Conservation (phyloP, 2,113 vertebrate species). For the Marmota flaviventris region DNA sequence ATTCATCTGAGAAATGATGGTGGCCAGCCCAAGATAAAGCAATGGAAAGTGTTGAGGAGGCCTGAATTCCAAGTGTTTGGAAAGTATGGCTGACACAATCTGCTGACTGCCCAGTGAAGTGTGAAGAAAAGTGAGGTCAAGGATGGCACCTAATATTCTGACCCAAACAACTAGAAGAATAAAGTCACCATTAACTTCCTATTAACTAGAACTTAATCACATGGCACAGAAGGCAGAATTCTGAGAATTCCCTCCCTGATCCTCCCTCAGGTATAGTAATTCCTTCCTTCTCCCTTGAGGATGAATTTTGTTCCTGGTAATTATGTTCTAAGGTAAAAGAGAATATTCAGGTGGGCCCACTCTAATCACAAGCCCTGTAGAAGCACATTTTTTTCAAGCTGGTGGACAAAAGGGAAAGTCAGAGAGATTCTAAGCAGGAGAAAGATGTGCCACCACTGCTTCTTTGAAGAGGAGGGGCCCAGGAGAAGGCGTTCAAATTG, state of each 20-base stretch:
- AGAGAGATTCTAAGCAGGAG: neutral
- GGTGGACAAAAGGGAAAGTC: neutral
- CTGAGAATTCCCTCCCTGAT: neutral
- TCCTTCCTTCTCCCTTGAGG: neutral
- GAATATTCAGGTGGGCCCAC: neutral
- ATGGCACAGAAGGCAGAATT: neutral
- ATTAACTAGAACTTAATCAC: neutral
- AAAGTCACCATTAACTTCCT: neutral
- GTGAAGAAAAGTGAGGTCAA: slow-evolving; percentile 4
- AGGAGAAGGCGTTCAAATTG: neutral
- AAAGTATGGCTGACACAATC: neutral
- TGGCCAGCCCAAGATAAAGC: neutral
- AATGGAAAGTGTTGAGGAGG: neutral
- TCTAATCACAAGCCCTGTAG: neutral
- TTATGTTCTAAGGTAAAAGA: neutral
- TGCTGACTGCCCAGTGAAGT: neutral
- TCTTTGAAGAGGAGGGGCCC: neutral
- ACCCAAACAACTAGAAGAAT: neutral
- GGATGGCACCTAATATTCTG: neutral
- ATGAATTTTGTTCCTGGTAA: neutral
- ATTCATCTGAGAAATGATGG: neutral
- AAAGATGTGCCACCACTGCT: neutral
- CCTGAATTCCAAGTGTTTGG: neutral
- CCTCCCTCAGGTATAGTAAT: neutral
- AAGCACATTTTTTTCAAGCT: neutral